Conservation (phyloP, 2,797 vertebrate species). For the Falco concolor region DNA sequence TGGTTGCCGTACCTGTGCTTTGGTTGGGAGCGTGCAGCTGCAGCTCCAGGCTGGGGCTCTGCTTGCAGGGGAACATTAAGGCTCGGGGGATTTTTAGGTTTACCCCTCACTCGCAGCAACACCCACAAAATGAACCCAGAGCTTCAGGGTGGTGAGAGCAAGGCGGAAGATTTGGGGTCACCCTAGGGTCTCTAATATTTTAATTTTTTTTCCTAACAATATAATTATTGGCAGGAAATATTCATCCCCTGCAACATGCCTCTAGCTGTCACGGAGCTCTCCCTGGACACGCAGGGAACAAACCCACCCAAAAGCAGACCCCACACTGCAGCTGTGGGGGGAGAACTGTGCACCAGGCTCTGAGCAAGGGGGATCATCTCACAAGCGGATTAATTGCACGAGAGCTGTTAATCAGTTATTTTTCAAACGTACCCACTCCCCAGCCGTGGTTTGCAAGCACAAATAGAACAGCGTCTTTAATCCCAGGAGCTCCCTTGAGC, state of each 20-base stretch:
- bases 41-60: not conserved
- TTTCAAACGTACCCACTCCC: not conserved
- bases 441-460: fast-evolving
- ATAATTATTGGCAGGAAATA: not conserved
- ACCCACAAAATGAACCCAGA: not conserved
- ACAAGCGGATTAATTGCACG: not conserved
- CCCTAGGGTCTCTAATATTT: too few relatives aligned
- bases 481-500: not conserved
- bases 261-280: not conserved
- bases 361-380: not conserved
- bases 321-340: fast-evolving
- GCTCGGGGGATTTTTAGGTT: not conserved
- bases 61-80: not conserved
- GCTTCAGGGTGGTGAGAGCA: not conserved
- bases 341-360: not conserved
- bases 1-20: not conserved
- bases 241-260: not conserved
- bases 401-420: not conserved
- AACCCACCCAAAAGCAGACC: not conserved
- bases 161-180: not conserved
- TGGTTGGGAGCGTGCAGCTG: not conserved
- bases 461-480: not conserved
- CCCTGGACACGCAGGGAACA: not conserved
- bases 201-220: not conserved
- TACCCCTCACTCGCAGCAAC: not conserved